Evolutionary conservation across 2,113 vertebrate species (phyloP).

Genomic region (Brachypteracias leptosomus): DNA sequence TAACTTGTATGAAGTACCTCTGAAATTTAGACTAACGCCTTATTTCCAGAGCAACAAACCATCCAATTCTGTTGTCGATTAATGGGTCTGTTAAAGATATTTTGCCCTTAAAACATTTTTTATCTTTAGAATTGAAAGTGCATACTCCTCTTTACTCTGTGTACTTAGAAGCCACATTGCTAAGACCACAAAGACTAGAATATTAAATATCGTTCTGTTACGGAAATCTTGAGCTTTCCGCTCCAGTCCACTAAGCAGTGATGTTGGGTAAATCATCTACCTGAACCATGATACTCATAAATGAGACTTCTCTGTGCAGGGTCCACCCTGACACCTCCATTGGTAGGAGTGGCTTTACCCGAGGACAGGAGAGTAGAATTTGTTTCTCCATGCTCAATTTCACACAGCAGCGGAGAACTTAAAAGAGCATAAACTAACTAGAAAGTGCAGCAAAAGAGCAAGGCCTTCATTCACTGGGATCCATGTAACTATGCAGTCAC

Average conservation of each 20-base stretch:
- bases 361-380: background rate
- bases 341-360: background rate
- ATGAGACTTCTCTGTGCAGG: background rate
- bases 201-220: background rate
- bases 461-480: background rate
- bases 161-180: background rate
- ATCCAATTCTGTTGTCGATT: background rate
- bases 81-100: too few relatives aligned
- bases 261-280: background rate
- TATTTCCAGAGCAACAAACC: background rate
- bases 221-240: background rate
- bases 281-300: background rate
- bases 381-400: background rate
- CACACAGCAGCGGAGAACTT: background rate
- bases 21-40: background rate
- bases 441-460: background rate
- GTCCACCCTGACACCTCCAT: background rate
- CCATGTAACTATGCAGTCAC: background rate
- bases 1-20: background rate
- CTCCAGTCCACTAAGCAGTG: background rate
- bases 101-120: background rate
- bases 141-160: background rate
- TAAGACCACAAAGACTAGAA: background rate
- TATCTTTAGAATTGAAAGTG: background rate
- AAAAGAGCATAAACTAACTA: background rate